A percentile compares a stretch with the other conserved stretches of the same genome.
phyloP scores from a whole-genome alignment of 2,888 invertebrate genomes.

The Athalia circularis region DNA sequence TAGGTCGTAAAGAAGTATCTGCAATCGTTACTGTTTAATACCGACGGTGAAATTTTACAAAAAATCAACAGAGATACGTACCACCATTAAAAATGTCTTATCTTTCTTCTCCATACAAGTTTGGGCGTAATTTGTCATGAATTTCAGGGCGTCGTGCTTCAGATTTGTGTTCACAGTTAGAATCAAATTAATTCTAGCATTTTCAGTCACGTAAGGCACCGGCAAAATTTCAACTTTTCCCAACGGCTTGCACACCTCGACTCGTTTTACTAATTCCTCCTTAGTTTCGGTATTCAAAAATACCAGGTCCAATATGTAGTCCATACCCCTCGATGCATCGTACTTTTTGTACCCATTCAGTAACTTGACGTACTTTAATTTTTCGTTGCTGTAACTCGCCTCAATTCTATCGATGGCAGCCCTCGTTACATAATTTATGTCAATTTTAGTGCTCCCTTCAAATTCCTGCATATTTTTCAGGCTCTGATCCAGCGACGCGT shows the following conservation, averaged over 20 bases:
- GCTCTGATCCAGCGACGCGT: conserved; percentile 89
- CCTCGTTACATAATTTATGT: conserved; percentile 79
- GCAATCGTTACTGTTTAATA: conserved; percentile 35
- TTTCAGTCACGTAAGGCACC: conserved; percentile 97
- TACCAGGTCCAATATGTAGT: conserved; percentile 86
- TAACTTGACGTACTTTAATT: conserved; percentile 77
- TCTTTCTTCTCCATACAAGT: conserved; percentile 85
- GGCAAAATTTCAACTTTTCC: conserved; percentile 92
- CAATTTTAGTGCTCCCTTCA: conserved; percentile 80
- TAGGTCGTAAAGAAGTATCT: conserved; percentile 81
- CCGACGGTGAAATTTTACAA: no score
- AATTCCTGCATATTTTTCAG: conserved; percentile 82
- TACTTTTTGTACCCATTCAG: conserved; percentile 86
- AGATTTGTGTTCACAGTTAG: conserved; percentile 81
- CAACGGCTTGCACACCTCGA: conserved; percentile 89
- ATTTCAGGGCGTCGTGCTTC: conserved; percentile 78
- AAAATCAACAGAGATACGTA: conserved; percentile 63
- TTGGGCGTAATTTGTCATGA: conserved; percentile 84
- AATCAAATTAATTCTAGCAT: conserved; percentile 86
- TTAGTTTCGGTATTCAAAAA: conserved; percentile 76
- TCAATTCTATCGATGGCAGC: conserved; percentile 75
- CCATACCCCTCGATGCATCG: conserved; percentile 90
- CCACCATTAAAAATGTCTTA: conserved; percentile 86
- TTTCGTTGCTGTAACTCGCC: conserved; percentile 73
- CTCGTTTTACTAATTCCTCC: conserved; percentile 78